Evolutionary conservation across 2,797 vertebrate species (phyloP).

Genomic region (Hemibagrus guttatus): DNA sequence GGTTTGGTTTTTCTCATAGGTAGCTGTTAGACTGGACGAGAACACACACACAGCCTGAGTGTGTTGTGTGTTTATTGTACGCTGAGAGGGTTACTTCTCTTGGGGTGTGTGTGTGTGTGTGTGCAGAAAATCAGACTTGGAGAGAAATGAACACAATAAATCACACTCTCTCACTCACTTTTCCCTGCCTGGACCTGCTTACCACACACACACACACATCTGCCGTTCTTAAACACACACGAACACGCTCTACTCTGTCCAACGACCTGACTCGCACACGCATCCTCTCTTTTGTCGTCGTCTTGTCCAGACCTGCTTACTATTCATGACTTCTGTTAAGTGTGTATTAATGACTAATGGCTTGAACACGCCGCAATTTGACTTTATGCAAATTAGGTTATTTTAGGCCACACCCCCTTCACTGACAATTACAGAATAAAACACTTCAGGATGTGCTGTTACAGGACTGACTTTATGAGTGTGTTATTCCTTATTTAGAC

Average conservation of each 20-base stretch:
- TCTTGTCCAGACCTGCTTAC: slow-evolving; percentile 31
- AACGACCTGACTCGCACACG: background rate
- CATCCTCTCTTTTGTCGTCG: slow-evolving; percentile 28
- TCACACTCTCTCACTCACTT: slow-evolving; percentile 72
- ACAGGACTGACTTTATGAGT: no score
- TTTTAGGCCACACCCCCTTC: background rate
- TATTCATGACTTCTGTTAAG: background rate
- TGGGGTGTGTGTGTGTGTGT: slow-evolving; percentile 43
- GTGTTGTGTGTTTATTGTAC: background rate
- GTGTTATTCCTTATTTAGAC: background rate
- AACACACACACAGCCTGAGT: background rate
- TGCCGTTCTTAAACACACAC: background rate
- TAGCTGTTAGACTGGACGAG: background rate
- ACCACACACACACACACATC: slow-evolving; percentile 3
- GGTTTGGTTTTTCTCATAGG: background rate
- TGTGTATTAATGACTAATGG: background rate
- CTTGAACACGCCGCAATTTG: background rate
- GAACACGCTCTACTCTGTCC: background rate
- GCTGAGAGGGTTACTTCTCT: background rate
- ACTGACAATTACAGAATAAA: no score
- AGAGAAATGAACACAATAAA: slow-evolving; percentile 83
- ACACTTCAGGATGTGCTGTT: no score
- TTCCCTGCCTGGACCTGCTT: slow-evolving; percentile 68
- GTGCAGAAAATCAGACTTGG: slow-evolving; percentile 61
- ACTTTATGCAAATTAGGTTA: background rate